Base-by-base conservation (phyloP, 2,113 vertebrate species). In the Stictonetta naevosa region DNA sequence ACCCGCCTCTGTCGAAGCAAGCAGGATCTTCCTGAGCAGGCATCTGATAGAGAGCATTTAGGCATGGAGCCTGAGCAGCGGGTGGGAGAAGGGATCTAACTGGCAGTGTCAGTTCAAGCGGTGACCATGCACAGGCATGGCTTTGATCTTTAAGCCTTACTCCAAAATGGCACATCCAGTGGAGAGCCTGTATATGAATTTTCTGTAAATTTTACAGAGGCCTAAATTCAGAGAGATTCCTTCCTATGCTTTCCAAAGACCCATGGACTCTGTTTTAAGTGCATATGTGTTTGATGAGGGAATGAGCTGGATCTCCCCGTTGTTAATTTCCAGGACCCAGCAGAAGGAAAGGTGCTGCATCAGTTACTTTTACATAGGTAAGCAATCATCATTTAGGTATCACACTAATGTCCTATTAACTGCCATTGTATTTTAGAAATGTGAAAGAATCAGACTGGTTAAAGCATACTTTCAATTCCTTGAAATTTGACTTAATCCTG, bases 401-500 rank as follows among this genome's bases (percentile, higher is more conserved):
- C 29, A 12, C 60, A 72, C 33, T 83, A 38, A 46, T 46, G n/a
- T 66, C 72, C 76, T 87, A 73, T 40, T 95, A 93, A 63, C n/a
- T 90, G 63, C 15, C 21, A 34, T 21, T 83, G 52, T 68, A 34
- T 60, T 90, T 88, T 72, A 92, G 72, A 92, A 83, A 88, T 56
- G 23, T 55, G n/a, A 77, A 73, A 81, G 68, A 87, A 83, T 36
- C 67, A 76, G 40, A 63, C 26, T 73, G 33, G 50, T 67, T 67
- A 58, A 83, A 95, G 73, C 15, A 74, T 52, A 67, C 62, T 79
- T 86, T 44, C 66, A 58, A 44, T 55, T 72, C 42, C 42, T 82
- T 77, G 83, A 93, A 95, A 89, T 82, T 85, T 77, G 77, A 73
- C 69, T 93, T 91, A 90, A 96, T 91, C 69, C 42, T 84, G 11